Evolutionary conservation across 2,888 invertebrate genomes (phyloP).

Genomic region (Lucinisca nassula): DNA sequence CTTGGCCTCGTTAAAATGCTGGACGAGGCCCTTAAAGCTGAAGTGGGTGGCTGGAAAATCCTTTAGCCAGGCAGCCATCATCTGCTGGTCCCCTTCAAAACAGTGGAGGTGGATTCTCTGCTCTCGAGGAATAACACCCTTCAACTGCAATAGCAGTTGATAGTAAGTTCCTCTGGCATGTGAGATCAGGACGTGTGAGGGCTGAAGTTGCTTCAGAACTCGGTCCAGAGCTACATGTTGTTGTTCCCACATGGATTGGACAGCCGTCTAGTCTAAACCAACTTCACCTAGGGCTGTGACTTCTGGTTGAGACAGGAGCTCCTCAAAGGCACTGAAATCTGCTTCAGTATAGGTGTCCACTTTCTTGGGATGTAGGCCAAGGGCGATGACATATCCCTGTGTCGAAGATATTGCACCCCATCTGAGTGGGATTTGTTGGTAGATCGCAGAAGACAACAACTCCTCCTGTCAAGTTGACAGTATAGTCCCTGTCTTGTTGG

Average conservation of each 20-base stretch:
- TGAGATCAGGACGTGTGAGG: neutral
- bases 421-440: neutral
- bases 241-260: neutral
- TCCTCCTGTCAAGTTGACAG: neutral
- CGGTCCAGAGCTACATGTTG: neutral
- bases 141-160: conserved; percentile 17
- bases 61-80: conserved; percentile 12
- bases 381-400: neutral
- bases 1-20: conserved; percentile 14
- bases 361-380: neutral
- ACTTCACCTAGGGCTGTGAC: neutral
- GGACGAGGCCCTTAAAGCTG: conserved; percentile 5
- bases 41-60: conserved; percentile 21
- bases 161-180: neutral
- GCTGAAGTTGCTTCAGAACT: neutral
- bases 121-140: neutral
- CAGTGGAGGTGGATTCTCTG: conserved; percentile 42
- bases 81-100: conserved; percentile 14
- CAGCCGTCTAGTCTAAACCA: neutral
- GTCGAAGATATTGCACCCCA: neutral
- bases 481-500: neutral
- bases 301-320: neutral
- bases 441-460: neutral
- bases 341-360: neutral
- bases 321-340: neutral